These are phyloP conservation scores for Bambusicola thoracicus DNA, from an alignment of 2,113 vertebrate species.

Conservation along the genomic window DNA sequence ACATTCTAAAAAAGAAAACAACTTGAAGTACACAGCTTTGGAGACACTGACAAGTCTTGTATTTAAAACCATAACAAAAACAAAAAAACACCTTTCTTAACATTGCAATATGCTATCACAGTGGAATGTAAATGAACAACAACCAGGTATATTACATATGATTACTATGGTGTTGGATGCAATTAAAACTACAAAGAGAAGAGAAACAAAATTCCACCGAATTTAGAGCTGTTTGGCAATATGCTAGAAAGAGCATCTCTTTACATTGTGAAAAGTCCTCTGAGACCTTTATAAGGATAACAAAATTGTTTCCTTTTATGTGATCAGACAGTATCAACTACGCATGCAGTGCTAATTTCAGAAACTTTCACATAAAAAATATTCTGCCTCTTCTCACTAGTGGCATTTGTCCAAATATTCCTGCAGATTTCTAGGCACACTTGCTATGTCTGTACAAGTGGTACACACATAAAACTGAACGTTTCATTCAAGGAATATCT, in stretches of 20 bases:
- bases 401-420: neutral
- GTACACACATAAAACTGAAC: no score
- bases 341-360: neutral
- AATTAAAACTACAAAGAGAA: neutral
- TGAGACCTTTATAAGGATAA: fast-evolving
- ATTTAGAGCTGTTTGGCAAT: neutral
- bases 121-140: neutral
- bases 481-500: neutral
- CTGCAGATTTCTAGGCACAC: neutral
- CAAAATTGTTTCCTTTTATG: neutral
- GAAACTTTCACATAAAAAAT: neutral
- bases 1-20: neutral
- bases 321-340: neutral
- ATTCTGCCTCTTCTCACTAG: neutral
- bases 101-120: neutral
- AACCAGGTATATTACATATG: neutral
- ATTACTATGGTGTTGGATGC: neutral
- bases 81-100: neutral
- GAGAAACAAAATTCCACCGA: neutral
- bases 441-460: neutral
- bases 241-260: neutral
- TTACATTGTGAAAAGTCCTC: neutral
- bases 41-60: neutral
- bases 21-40: neutral
- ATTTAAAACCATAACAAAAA: neutral